phyloP scores from a whole-genome alignment of 2,113 vertebrate species.

The Chloropsis cyanopogon region DNA sequence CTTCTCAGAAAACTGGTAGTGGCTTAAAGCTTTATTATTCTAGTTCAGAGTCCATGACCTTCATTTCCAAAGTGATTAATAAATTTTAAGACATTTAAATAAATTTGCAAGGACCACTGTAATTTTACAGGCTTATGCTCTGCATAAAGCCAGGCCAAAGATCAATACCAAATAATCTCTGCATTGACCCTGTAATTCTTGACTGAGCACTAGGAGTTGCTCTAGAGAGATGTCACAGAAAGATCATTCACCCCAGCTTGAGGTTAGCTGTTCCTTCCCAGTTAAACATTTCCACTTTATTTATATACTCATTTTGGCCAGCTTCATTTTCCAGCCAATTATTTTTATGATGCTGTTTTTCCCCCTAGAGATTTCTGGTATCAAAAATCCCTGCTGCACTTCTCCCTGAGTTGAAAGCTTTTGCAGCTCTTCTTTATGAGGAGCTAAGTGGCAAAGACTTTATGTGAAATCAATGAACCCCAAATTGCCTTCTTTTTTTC shows the following conservation, averaged over 20 bases:
- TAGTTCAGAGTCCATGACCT: conserved; percentile 20
- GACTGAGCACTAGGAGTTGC: neutral
- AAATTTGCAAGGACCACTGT: neutral
- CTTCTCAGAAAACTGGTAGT: neutral
- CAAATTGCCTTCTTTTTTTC: neutral
- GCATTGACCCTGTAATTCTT: neutral
- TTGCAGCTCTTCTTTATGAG: neutral
- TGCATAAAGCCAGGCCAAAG: neutral
- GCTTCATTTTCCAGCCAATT: conserved; percentile 8
- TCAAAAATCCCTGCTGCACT: neutral
- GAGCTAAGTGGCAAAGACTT: neutral
- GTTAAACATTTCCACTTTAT: neutral
- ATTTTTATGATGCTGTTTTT: neutral
- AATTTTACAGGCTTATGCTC: neutral
- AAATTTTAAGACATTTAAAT: conserved; percentile 9
- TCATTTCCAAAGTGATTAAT: conserved; percentile 26
- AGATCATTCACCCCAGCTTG: neutral
- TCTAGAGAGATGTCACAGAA: neutral
- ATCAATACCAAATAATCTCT: conserved; percentile 54
- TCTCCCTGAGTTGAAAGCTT: neutral
- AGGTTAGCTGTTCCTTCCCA: neutral
- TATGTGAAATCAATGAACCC: neutral
- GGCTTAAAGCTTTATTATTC: conserved; percentile 31
- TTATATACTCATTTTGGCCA: neutral
- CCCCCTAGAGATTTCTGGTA: neutral